Evolutionary conservation across 2,888 invertebrate genomes (phyloP), one percentile per base, ranked within the genome.

Genomic region (Tipula lateralis): DNA sequence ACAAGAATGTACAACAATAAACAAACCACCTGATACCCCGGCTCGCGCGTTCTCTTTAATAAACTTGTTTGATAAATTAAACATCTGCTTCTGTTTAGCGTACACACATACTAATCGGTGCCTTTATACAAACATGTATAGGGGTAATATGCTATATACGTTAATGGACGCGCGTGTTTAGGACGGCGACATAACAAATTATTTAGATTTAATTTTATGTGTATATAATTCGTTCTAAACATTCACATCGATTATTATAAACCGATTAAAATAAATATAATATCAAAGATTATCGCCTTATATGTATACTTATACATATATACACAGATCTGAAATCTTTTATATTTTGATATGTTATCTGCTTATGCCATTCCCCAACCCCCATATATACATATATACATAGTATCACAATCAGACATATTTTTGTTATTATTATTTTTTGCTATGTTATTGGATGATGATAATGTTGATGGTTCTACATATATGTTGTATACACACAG

Each of bases 41-140:
- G 9, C 44, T 12, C 36, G 44, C 44, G 24, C 24, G 9, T 66
- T 44, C 66, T 66, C 24, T 9, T 24, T 66, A 24, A 24, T 9
- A 66, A 66, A 66, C 24, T 66, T 66, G 6, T 66, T 66, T 66
- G 66, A 66, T 66, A 66, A 66, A 66, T 66, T 66, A 66, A 24
- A 66, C 66, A 66, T 66, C 66, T 66, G 66, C 66, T 50, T 19
- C 50, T 66, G 66, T 66, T 66, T 66, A 66, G 24, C n/a, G n/a
- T 66, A 24, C 9, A 24, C 12, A 1, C 9, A 66, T 24, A 24
- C 24, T 2, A 36, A 12, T 36, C 36, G 36, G 32, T 32, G 9
- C n/a, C n/a, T n/a, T 13, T 39, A 39, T 39, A 39, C 39, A 39
- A 13, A 39, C 13, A 39, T 9, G 13, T 5, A 19, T 66, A 66